These are phyloP conservation scores for Scyliorhinus canicula DNA, from an alignment of 2,797 vertebrate genomes.

Conservation along the genomic window DNA sequence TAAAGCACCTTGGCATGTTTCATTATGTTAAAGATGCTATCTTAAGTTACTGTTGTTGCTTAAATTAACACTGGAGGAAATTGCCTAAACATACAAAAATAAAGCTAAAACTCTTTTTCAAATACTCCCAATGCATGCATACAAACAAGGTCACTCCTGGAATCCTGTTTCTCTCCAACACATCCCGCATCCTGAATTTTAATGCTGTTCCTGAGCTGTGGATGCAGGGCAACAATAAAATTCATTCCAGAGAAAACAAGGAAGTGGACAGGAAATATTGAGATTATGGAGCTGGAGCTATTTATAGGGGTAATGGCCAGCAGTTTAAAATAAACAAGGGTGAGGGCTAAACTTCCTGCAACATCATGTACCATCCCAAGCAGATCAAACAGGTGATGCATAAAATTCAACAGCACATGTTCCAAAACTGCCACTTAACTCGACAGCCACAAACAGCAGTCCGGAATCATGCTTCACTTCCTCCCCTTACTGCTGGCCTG, in stretches of 20 bases:
- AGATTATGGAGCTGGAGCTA: neutral
- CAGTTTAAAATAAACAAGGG: neutral
- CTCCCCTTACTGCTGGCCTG: neutral
- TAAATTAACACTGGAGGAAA: neutral
- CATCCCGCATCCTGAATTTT: constrained; percentile 23
- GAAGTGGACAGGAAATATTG: constrained; percentile 23
- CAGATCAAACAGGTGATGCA: constrained; percentile 12
- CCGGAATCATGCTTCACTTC: neutral
- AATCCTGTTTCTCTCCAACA: constrained; percentile 15
- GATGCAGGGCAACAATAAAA: constrained; percentile 7
- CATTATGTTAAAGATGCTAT: neutral
- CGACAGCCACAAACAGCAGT: neutral
- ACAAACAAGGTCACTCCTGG: neutral
- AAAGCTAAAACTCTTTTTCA: neutral
- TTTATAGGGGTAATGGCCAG: neutral
- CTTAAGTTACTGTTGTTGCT: neutral
- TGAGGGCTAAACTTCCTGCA: neutral
- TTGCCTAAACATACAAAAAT: neutral
- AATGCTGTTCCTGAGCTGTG: neutral
- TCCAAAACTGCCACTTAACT: neutral
- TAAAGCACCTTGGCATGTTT: neutral
- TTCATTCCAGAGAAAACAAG: neutral
- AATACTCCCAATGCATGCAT: neutral
- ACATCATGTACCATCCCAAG: neutral
- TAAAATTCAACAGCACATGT: neutral